These are phyloP conservation scores for Drymonia ruficornis DNA, from an alignment of 2,888 invertebrate genomes.

Conservation along the genomic window DNA sequence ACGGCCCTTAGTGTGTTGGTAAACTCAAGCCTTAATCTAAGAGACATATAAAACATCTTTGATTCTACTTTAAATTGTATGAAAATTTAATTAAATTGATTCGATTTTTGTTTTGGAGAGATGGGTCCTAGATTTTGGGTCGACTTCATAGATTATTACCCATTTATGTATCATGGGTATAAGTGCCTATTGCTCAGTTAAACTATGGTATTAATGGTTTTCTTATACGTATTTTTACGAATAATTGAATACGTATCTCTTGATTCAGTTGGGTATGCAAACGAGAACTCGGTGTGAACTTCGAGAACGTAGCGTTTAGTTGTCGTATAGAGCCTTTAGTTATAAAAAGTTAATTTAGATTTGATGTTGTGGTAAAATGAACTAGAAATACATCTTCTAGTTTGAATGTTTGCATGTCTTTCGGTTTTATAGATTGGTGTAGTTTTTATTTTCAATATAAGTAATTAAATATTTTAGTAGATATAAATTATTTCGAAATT, in stretches of 20 bases:
- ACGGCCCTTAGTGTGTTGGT: too few species aligned
- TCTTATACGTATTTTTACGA: not conserved
- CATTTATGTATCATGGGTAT: too few species aligned
- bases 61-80: not conserved
- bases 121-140: too few species aligned
- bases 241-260: constrained; percentile 8
- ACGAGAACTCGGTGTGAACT: constrained; percentile 19
- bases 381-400: constrained; percentile 31
- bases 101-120: too few species aligned
- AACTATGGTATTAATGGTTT: not conserved
- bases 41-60: too few species aligned
- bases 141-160: too few species aligned
- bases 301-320: constrained; percentile 21
- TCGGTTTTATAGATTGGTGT: not conserved
- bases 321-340: constrained; percentile 27
- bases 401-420: constrained; percentile 14
- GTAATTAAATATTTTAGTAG: too few species aligned
- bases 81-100: too few species aligned
- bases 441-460: too few species aligned
- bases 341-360: constrained; percentile 19
- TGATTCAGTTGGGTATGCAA: not conserved
- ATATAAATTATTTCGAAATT: too few species aligned
- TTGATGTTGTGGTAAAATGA: constrained; percentile 29
- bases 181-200: not conserved
- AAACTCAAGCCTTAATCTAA: too few species aligned